Percentiles rank a stretch among this genome's conserved stretches.
phyloP scores from a whole-genome alignment of 2,888 invertebrate genomes.

The Teinopalpus imperialis region DNA sequence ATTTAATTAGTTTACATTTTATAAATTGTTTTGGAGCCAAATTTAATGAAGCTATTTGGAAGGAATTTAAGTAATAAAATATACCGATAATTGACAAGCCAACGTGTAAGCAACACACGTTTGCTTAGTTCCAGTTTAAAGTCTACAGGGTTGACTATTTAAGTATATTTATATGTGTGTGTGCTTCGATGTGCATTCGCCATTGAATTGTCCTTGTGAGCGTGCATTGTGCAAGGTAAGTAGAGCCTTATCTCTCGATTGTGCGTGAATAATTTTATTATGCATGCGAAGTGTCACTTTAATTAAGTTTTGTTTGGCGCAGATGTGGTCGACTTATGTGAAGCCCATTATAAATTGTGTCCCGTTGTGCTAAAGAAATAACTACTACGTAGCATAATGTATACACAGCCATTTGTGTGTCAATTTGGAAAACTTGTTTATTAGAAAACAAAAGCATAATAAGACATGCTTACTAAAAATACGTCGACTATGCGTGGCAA shows the following conservation, averaged over 20 bases:
- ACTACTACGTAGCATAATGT: slow-evolving; percentile 51
- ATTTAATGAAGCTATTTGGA: slow-evolving; percentile 17
- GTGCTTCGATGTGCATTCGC: slow-evolving; percentile 7
- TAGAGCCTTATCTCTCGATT: slow-evolving; percentile 42
- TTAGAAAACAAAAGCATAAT: slow-evolving; percentile 5
- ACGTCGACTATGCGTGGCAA: no score
- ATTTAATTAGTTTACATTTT: no score
- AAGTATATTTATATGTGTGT: slow-evolving; percentile 10
- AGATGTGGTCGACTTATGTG: slow-evolving; percentile 66
- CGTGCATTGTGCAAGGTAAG: slow-evolving; percentile 27
- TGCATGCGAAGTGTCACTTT: slow-evolving; percentile 72
- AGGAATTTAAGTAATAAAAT: slow-evolving; percentile 15
- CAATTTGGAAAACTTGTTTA: slow-evolving; percentile 7
- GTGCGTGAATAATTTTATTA: slow-evolving; percentile 73
- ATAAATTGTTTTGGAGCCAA: neutral
- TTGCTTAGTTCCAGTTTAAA: slow-evolving; percentile 8
- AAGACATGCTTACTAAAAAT: no score
- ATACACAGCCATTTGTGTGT: slow-evolving; percentile 8
- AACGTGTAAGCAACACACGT: neutral
- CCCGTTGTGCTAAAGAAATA: slow-evolving; percentile 61
- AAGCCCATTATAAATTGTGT: slow-evolving; percentile 55
- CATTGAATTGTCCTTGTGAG: slow-evolving; percentile 24
- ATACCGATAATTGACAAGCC: slow-evolving; percentile 4
- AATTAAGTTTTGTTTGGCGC: slow-evolving; percentile 74
- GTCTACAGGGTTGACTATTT: slow-evolving; percentile 14